A percentile compares a stretch with the other conserved stretches of the same genome.
phyloP scores from a whole-genome alignment of 2,797 vertebrate species.

The Pseudocheirus occidentalis region DNA sequence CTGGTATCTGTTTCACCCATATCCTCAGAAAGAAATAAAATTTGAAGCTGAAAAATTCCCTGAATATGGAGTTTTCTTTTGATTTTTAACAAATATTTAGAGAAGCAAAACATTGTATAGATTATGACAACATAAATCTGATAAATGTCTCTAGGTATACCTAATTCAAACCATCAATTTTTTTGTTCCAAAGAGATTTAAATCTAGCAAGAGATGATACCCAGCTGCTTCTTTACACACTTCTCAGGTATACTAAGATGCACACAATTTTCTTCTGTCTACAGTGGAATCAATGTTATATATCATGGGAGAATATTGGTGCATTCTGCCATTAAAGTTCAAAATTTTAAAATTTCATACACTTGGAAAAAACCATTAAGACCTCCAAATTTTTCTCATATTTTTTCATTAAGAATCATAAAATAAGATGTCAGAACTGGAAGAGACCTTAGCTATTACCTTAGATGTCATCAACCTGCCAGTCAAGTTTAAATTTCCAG shows the following conservation, averaged over 20 bases:
- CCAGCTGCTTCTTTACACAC: background rate
- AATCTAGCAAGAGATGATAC: slow-evolving; percentile 2
- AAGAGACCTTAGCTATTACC: background rate
- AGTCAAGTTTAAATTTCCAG: background rate
- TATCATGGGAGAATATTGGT: background rate
- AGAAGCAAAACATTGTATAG: slow-evolving; percentile 7
- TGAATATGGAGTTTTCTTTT: slow-evolving; percentile 39
- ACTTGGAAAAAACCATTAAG: background rate
- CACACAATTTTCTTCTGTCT: slow-evolving; percentile 4
- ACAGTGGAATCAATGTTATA: background rate
- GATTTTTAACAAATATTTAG: slow-evolving; percentile 32
- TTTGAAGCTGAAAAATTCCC: slow-evolving; percentile 34
- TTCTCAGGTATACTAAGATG: background rate
- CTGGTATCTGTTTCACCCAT: no score
- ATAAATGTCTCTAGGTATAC: background rate
- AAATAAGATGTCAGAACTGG: background rate
- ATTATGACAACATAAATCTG: slow-evolving; percentile 14
- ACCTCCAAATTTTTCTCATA: background rate
- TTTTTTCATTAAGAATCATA: background rate
- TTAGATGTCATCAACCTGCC: background rate
- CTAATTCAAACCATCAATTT: background rate
- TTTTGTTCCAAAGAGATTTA: background rate
- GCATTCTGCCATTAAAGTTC: background rate
- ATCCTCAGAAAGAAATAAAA: background rate
- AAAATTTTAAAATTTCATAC: background rate